Evolutionary conservation across 2,113 vertebrate species (phyloP).

Genomic region (Gymnocephalus cernua): DNA sequence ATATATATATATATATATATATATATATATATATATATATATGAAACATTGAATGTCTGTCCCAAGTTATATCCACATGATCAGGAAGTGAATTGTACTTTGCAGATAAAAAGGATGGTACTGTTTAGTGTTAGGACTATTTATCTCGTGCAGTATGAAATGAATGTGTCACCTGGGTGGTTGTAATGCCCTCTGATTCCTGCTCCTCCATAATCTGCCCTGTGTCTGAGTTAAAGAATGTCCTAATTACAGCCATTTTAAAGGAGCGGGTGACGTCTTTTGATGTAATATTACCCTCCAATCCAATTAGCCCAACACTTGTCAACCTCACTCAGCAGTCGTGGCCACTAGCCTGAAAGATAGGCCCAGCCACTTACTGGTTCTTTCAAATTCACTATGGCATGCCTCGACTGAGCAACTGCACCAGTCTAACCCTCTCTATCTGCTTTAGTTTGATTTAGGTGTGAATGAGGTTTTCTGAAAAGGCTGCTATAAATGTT

Average conservation of each 20-base stretch:
- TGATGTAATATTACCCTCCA: constrained; percentile 84
- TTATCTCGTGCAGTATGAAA: neutral
- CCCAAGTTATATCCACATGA: neutral
- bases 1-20: no score
- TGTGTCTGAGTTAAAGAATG: constrained; percentile 75
- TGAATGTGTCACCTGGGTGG: constrained; percentile 24
- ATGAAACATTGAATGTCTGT: neutral
- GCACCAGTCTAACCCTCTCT: neutral
- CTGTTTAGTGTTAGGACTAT: neutral
- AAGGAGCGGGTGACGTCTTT: constrained; percentile 81
- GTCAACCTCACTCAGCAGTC: constrained; percentile 76
- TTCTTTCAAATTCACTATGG: neutral
- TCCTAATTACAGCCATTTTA: constrained; percentile 85
- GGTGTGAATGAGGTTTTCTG: neutral
- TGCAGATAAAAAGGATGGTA: neutral
- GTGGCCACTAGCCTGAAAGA: constrained; percentile 38
- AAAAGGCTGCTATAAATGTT: neutral
- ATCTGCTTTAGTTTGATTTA: neutral
- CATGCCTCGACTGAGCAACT: neutral
- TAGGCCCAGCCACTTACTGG: neutral
- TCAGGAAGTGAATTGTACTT: neutral
- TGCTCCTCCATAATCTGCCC: constrained; percentile 74
- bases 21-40: no score
- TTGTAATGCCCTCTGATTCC: constrained; percentile 61
- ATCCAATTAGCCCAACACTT: constrained; percentile 80